phyloP scores from a whole-genome alignment of 2,113 vertebrate genomes.

The Anseranas semipalmata region DNA sequence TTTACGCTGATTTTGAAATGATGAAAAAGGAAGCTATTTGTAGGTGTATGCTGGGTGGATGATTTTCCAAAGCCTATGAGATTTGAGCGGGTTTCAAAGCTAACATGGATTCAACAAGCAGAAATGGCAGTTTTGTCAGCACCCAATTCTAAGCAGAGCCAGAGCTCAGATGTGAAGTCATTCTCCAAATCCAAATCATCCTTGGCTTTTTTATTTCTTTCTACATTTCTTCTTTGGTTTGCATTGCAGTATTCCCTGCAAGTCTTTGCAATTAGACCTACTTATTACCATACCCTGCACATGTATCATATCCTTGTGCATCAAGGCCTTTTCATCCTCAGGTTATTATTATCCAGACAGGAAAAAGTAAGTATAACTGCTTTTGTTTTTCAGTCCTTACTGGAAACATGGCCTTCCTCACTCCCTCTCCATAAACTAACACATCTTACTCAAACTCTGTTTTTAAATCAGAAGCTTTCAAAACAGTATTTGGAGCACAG shows the following conservation, averaged over 20 bases:
- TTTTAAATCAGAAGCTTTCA: background rate
- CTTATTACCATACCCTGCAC: background rate
- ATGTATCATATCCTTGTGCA: background rate
- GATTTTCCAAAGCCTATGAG: background rate
- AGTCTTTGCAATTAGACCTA: background rate
- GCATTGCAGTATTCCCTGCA: background rate
- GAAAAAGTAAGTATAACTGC: background rate
- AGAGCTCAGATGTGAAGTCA: background rate
- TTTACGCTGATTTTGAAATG: background rate
- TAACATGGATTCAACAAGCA: background rate
- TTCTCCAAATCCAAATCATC: background rate
- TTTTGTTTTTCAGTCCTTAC: background rate
- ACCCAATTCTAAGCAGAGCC: background rate
- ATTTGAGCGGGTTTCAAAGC: background rate
- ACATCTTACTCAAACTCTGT: background rate
- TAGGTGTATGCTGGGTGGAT: background rate
- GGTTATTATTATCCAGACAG: background rate
- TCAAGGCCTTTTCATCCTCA: background rate
- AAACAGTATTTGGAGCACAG: background rate
- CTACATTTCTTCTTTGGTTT: background rate
- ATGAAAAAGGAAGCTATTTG: background rate
- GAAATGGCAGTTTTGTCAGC: background rate
- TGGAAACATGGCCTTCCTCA: background rate
- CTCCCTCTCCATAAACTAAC: background rate
- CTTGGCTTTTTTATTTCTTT: background rate